Evolutionary conservation across 30 jellyfish, hydroid and myxozoan genomes (phyloP), one percentile per base, ranked within the genome.

Genomic region (Pelagia noctiluca): DNA sequence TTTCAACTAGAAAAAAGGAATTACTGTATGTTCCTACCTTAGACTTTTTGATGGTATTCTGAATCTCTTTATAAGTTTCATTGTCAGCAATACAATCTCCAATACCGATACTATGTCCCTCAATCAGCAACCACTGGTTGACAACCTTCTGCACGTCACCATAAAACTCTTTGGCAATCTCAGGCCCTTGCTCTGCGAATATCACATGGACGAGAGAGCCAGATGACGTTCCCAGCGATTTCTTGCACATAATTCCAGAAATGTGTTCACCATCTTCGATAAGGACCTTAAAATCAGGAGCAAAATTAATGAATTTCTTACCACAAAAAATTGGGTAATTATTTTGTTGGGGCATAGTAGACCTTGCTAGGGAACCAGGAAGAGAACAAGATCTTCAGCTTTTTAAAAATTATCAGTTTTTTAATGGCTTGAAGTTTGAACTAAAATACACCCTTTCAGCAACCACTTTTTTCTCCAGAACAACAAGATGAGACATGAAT

Each of bases 41-140:
- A 21, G 99, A 91, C 57, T 95, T 91, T 50, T 85, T 89, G 23
- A 95, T 95, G 24, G 96, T 90, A 11, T 35, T 54, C 75, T 90
- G 99, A 63, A 95, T 95, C 71, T 95, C 97, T 29, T 72, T 68
- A 76, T 95, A 95, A 25, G 99, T 95, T 18, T 95, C 99, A 23
- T 30, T 36, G 65, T 95, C 99, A 76, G 99, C 99, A 77, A 95
- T 95, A 86, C 99, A 95, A 78, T 95, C 99, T 0, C 98, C 99
- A 81, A 95, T 95, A 37, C 99, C 99, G 34, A 95, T 95, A 75
- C 99, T 95, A 67, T 95, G 99, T 16, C 99, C 98, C 47, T 90
- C 99, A 67, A 89, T 76, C 68, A 95, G 60, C 70, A 95, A 62
- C 88, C 89, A 95, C 38, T 90, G 92, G 72, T 95, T 95, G 10